These are phyloP conservation scores for Bombus sylvicola DNA, from an alignment of 1,140 invertebrate genomes.

Conservation along the genomic window DNA sequence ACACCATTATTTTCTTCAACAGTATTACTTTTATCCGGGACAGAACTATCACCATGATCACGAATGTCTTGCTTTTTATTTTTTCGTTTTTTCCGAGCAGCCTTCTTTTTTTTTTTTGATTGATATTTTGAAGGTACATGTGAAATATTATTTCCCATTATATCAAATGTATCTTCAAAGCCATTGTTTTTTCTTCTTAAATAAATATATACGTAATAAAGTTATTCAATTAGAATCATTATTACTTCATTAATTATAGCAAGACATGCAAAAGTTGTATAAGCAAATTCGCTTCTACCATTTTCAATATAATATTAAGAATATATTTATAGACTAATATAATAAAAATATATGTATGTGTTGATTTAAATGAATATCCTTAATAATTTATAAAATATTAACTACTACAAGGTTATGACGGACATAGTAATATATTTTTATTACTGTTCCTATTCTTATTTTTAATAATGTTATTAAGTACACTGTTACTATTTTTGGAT, in stretches of 20 bases:
- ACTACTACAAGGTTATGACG: background rate
- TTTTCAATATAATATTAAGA: background rate
- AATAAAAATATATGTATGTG: background rate
- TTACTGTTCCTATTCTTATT: background rate
- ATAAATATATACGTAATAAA: constrained; percentile 28
- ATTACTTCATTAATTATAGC: background rate
- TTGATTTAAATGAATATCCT: too few species aligned
- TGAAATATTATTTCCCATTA: constrained; percentile 60
- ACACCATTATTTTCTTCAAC: constrained; percentile 67
- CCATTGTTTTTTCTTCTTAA: constrained; percentile 71
- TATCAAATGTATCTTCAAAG: constrained; percentile 69
- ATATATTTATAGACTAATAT: background rate
- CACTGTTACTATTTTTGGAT: background rate
- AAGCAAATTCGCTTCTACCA: background rate
- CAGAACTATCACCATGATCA: constrained; percentile 39
- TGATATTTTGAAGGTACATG: constrained; percentile 85
- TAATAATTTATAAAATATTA: background rate
- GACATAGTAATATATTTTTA: background rate
- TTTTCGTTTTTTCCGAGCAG: constrained; percentile 84
- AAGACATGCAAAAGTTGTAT: background rate
- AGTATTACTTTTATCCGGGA: constrained; percentile 63
- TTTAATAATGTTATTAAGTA: too few species aligned
- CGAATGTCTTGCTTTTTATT: constrained; percentile 71
- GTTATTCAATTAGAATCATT: constrained; percentile 16
- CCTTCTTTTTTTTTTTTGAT: constrained; percentile 87